Conservation (phyloP, 2,888 invertebrate genomes). For the Meiosimyza decipiens region DNA sequence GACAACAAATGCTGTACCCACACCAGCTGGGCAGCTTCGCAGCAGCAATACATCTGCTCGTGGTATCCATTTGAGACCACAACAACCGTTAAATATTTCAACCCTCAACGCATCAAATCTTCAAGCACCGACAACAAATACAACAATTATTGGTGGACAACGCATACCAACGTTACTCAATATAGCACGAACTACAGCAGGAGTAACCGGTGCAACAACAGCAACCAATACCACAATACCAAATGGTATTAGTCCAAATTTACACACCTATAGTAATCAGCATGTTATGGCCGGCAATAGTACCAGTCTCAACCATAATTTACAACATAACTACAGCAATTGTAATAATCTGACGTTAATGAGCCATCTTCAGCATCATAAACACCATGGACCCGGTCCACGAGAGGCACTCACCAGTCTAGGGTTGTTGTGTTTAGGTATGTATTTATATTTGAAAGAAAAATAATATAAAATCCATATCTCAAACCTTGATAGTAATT, state of each 20-base stretch:
- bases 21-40: slow-evolving; percentile 42
- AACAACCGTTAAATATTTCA: slow-evolving; percentile 76
- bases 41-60: slow-evolving; percentile 43
- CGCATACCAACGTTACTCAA: slow-evolving; percentile 64
- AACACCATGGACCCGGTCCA: slow-evolving; percentile 71
- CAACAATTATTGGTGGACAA: slow-evolving; percentile 54
- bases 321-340: slow-evolving; percentile 52
- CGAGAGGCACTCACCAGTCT: slow-evolving; percentile 87
- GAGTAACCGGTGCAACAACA: slow-evolving; percentile 45
- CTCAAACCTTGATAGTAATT: too few relatives aligned
- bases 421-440: slow-evolving; percentile 81
- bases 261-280: slow-evolving; percentile 61
- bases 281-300: slow-evolving; percentile 52
- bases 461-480: too few relatives aligned
- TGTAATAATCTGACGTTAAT: slow-evolving; percentile 49
- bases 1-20: slow-evolving; percentile 54
- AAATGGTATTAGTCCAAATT: slow-evolving; percentile 55
- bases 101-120: slow-evolving; percentile 67
- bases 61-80: slow-evolving; percentile 64
- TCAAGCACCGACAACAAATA: slow-evolving; percentile 41
- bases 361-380: slow-evolving; percentile 66
- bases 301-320: slow-evolving; percentile 46
- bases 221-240: slow-evolving; percentile 55
- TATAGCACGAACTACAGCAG: slow-evolving; percentile 43
- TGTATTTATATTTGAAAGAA: slow-evolving; percentile 38